These are phyloP conservation scores for Cottoperca gobio DNA, from an alignment of 2,797 vertebrate genomes.

Conservation along the genomic window DNA sequence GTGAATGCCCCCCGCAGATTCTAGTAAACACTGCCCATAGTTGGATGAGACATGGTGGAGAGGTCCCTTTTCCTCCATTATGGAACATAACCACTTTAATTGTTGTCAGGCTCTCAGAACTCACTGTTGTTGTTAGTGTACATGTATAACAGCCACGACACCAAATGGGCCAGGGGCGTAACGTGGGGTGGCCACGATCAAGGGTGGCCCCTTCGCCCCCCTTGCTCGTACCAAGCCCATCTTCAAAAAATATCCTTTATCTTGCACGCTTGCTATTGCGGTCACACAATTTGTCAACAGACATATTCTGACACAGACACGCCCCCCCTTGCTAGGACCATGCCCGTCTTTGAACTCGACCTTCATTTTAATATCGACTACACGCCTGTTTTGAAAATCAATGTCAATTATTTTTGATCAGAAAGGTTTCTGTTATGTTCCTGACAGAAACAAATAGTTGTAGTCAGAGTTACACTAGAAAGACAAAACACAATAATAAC, in stretches of 20 bases:
- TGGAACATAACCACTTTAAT: constrained; percentile 9
- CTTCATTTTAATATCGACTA: no score
- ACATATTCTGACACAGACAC: no score
- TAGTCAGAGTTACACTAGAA: background rate
- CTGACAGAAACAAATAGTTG: background rate
- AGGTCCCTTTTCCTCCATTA: background rate
- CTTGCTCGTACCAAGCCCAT: no score
- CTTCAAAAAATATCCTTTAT: no score
- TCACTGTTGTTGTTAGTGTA: background rate
- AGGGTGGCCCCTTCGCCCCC: no score
- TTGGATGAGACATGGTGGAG: background rate
- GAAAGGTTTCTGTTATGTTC: background rate
- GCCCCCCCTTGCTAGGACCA: no score
- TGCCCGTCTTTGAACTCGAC: no score
- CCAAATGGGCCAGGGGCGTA: no score
- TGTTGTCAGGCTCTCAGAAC: background rate
- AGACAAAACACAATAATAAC: background rate
- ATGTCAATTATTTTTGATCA: background rate
- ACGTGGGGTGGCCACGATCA: no score
- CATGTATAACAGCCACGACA: no score
- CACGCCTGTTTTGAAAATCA: background rate
- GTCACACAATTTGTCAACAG: no score
- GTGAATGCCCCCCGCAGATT: constrained; percentile 31
- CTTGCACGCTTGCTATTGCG: no score
- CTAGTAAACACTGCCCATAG: constrained; percentile 17